Evolutionary conservation across 2,888 invertebrate species (phyloP), one percentile per base, ranked within the genome.

Genomic region (Siphonodentalium dalli): DNA sequence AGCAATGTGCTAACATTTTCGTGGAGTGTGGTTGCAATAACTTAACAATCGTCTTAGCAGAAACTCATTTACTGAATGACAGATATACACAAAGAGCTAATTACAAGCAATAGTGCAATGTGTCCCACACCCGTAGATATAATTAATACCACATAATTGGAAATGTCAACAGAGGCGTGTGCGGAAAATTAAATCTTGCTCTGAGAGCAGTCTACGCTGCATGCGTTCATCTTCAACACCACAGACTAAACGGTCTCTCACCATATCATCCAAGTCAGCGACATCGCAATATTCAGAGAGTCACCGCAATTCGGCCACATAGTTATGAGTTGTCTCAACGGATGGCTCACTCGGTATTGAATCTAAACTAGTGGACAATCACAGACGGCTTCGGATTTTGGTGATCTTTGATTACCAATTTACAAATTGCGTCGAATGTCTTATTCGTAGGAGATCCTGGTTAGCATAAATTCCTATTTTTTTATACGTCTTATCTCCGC

Each of bases 281-380:
- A 50, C 60, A 33, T 63, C 45, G 40, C 60, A 60, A 40, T 63
- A 43, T 34, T 51, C 48, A 23, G 60, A 40, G 15, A 60, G 18
- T 18, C 50, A 43, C 31, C 54, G 42, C 27, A 58, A 35, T 24
- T 51, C 38, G 1, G 59, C 57, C 13, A 54, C 46, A 43, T 31
- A 60, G 11, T 43, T 28, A 11, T 51, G 18, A 9, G 58, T 43
- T 23, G 48, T 48, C 31, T 61, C 56, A 9, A 48, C 50, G 2
- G 7, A 15, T 13, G 42, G 23, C 26, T 50, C 27, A 31, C 7
- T 53, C 23, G 24, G 24, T 52, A 28, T 53, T 21, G 24, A 63
- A 63, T 39, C 48, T 56, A 39, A 40, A 61, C 21, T 58, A 24
- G 38, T 57, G 44, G 6, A 54, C 47, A 21, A 57, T 60, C 40